Base-by-base conservation (phyloP, 2,113 vertebrate species). In the Montifringilla adamsi region DNA sequence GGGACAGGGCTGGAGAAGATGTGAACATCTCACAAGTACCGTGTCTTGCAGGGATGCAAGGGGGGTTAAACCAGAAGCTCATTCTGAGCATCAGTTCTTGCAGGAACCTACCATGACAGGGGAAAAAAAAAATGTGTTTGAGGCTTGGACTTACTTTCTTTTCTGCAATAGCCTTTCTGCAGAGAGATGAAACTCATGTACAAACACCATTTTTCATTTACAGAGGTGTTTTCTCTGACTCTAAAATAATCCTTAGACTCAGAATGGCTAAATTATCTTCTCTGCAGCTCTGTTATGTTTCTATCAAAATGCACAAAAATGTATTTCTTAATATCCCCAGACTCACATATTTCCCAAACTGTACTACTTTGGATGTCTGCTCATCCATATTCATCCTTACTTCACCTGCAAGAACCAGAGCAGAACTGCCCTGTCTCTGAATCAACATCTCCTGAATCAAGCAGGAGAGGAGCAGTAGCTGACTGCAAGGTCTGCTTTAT, bases 331-430 rank as follows among this genome's bases (percentile, higher is more conserved):
- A 95, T 96, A 93, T 96, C 84, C 68, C 75, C 72, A 66, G 88
- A 59, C 75, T 96, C 85, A 49, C 26, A 13, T 90, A 59, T 89
- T 95, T 90, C 88, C 77, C 33, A 19, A 41, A 80, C 49, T 89
- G 44, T 81, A 87, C 47, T 26, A 78, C 50, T 73, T 75, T 47
- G 63, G 66, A 89, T 10, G 60, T 80, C 73, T 81, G 56, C 81
- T 96, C 81, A 86, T 94, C 58, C 75, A 89, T 95, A 96, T 93
- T 95, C 60, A 92, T 93, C 63, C 49, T 72, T 90, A 44, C 50
- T 93, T 78, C 89, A 93, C 84, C 86, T 90, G 63, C 64, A 81
- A 76, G 64, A 81, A 55, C 76, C 50, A 39, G 7, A 72, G 78
- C 75, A 86, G 70, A 78, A 60, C 82, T 94, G 60, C n/a, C 53